These are phyloP conservation scores for Hypomecis atomaria DNA, from an alignment of 2,888 invertebrate species.

Conservation along the genomic window DNA sequence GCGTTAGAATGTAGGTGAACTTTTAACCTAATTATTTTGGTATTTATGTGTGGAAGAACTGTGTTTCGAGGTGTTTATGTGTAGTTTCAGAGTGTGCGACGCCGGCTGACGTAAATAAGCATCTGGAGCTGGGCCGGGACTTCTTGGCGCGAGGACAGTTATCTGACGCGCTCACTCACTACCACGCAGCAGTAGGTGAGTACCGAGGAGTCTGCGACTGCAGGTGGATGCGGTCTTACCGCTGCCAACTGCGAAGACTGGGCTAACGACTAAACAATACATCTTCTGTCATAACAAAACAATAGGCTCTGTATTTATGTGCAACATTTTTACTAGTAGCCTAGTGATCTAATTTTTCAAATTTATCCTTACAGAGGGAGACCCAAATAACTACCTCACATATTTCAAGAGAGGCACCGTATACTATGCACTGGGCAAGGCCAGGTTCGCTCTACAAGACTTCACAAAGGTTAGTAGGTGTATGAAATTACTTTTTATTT, in stretches of 20 bases:
- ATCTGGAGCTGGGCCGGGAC: slow-evolving; percentile 96
- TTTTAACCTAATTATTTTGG: slow-evolving; percentile 51
- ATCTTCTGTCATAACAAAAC: slow-evolving; percentile 6
- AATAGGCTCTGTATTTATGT: not conserved
- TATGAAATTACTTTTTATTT: not conserved
- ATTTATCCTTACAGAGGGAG: slow-evolving; percentile 89
- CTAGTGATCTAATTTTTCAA: slow-evolving; percentile 10
- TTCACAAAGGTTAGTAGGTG: slow-evolving; percentile 87
- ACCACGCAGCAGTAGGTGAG: slow-evolving; percentile 97
- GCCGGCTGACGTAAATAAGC: slow-evolving; percentile 93
- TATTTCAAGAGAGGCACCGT: slow-evolving; percentile 98
- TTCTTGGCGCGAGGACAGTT: slow-evolving; percentile 96
- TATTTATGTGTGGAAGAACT: slow-evolving; percentile 49
- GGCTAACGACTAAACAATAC: slow-evolving; percentile 7
- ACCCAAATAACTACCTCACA: slow-evolving; percentile 97
- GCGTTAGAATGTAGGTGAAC: slow-evolving; percentile 86
- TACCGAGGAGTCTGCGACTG: slow-evolving; percentile 7
- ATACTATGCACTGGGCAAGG: slow-evolving; percentile 97
- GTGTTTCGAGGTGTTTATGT: slow-evolving; percentile 51
- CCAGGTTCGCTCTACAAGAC: slow-evolving; percentile 97
- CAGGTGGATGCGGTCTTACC: slow-evolving; percentile 30
- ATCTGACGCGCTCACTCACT: slow-evolving; percentile 98
- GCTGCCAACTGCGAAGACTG: slow-evolving; percentile 35
- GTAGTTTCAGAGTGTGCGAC: slow-evolving; percentile 89
- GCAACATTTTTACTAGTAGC: not conserved